A percentile compares a stretch with the other conserved stretches of the same genome.
These are phyloP conservation scores for Anagyrus pseudococci DNA, from an alignment of 2,888 invertebrate species.

Conservation along the genomic window DNA sequence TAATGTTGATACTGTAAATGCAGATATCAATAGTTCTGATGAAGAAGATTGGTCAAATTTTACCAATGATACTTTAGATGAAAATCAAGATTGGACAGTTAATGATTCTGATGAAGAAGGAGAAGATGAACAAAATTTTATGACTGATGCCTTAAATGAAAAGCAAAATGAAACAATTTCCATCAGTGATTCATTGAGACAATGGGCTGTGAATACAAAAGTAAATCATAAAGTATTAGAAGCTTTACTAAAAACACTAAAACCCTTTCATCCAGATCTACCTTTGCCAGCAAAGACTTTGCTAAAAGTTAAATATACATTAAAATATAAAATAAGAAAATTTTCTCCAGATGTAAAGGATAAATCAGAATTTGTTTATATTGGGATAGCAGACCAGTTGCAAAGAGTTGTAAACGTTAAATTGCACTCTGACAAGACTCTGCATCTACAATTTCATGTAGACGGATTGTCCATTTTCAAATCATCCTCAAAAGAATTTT, in stretches of 20 bases:
- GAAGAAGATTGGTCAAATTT: too few species aligned
- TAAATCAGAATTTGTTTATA: neutral
- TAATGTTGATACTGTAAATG: too few species aligned
- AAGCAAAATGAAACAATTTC: too few species aligned
- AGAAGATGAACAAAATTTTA: too few species aligned
- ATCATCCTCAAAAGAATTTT: neutral
- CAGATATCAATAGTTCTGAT: too few species aligned
- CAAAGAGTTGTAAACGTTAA: slow-evolving; percentile 16
- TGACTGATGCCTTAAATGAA: too few species aligned
- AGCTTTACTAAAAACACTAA: neutral
- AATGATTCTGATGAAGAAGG: too few species aligned
- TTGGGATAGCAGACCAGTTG: neutral
- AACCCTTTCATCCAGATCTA: neutral
- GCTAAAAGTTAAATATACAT: neutral
- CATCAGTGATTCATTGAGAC: too few species aligned
- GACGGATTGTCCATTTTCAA: neutral
- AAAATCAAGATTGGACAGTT: too few species aligned
- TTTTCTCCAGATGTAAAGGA: neutral
- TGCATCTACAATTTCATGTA: neutral
- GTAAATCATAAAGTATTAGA: too few species aligned
- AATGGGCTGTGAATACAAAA: too few species aligned
- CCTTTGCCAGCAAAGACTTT: neutral
- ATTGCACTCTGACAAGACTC: neutral
- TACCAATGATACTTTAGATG: too few species aligned
- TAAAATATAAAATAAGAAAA: neutral